A percentile compares a stretch with the other conserved stretches of the same genome.
phyloP scores from a whole-genome alignment of 2,888 invertebrate species.

The Automeris io region DNA sequence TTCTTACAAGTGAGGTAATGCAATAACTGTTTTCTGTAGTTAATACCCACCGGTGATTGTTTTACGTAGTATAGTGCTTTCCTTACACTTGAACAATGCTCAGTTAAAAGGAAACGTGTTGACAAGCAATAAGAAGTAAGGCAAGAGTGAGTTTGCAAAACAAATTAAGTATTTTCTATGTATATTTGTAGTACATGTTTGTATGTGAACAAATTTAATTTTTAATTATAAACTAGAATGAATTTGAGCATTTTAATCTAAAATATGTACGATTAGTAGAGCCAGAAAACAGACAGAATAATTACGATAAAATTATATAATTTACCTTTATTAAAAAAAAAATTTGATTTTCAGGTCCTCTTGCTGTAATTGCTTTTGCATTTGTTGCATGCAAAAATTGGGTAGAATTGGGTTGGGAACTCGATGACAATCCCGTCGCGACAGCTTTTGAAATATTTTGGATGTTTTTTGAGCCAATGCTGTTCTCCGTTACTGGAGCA shows the following conservation, averaged over 20 bases:
- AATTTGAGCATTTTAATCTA: too few species aligned
- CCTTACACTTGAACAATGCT: constrained; percentile 44
- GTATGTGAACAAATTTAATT: too few species aligned
- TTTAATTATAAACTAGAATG: too few species aligned
- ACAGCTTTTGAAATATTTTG: constrained; percentile 94
- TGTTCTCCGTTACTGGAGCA: constrained; percentile 95
- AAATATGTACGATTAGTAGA: too few species aligned
- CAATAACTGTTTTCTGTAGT: constrained; percentile 24
- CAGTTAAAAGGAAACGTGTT: constrained; percentile 27
- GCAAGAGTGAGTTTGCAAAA: not conserved
- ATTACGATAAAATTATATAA: too few species aligned
- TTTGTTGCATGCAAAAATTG: constrained; percentile 89
- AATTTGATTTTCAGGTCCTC: constrained; percentile 81
- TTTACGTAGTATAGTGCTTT: constrained; percentile 28
- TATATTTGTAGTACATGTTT: too few species aligned
- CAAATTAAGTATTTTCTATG: too few species aligned
- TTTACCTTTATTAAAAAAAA: too few species aligned
- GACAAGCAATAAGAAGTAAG: constrained; percentile 10
- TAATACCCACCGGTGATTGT: constrained; percentile 32
- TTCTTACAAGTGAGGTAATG: constrained; percentile 27
- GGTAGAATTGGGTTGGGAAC: constrained; percentile 90
- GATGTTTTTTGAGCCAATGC: constrained; percentile 96
- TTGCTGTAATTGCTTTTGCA: constrained; percentile 89
- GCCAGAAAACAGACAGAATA: too few species aligned
- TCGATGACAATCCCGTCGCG: constrained; percentile 91